Conservation (phyloP, 2,888 invertebrate species). For the Drosophila testacea region DNA sequence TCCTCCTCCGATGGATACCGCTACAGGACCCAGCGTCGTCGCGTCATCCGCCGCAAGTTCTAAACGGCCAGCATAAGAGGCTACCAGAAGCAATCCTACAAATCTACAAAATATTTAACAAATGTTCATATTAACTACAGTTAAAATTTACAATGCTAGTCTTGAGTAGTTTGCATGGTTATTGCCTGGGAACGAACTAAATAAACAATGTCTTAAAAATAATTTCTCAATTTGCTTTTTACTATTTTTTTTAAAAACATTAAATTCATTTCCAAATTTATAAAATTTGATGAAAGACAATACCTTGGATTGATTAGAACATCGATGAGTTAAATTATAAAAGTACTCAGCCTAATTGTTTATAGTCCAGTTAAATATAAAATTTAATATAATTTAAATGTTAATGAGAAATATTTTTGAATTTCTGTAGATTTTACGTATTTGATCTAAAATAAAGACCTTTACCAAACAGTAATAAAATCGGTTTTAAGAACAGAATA, state of each 20-base stretch:
- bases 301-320: no score
- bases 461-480: no score
- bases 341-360: no score
- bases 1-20: constrained; percentile 82
- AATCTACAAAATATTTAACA: constrained; percentile 27
- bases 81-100: constrained; percentile 36
- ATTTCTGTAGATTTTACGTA: no score
- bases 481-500: no score
- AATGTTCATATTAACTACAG: constrained; percentile 26
- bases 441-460: no score
- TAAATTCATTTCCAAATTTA: no score
- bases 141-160: constrained; percentile 28
- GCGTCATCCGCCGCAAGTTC: constrained; percentile 77
- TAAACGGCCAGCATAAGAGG: constrained; percentile 57
- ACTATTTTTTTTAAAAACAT: not conserved
- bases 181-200: constrained; percentile 58
- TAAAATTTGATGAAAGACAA: no score
- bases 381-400: no score
- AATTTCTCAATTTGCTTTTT: not conserved
- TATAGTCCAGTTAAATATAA: no score
- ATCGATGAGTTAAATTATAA: no score
- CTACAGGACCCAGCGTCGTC: constrained; percentile 82
- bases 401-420: no score
- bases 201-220: constrained; percentile 45
- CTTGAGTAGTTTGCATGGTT: constrained; percentile 37